These are phyloP conservation scores for Perizoma flavofasciatum DNA, from an alignment of 2,888 invertebrate species.

Conservation along the genomic window DNA sequence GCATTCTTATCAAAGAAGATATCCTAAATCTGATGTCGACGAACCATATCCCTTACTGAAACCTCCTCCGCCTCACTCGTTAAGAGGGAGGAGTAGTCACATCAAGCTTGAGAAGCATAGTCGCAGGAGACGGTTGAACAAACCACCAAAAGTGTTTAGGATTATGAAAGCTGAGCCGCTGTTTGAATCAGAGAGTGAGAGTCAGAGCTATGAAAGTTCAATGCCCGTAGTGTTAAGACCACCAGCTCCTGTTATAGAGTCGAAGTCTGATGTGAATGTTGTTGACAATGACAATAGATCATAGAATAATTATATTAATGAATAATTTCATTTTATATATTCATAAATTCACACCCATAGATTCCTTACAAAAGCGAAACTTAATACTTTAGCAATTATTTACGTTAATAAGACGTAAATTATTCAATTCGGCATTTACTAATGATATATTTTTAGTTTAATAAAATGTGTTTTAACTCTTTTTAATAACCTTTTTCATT, in stretches of 20 bases:
- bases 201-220: conserved; percentile 50
- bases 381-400: too few relatives aligned
- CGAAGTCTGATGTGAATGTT: conserved; percentile 49
- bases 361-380: neutral
- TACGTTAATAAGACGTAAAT: conserved; percentile 16
- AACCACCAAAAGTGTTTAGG: conserved; percentile 57
- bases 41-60: conserved; percentile 76
- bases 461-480: neutral
- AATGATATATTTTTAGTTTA: conserved; percentile 29
- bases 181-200: conserved; percentile 61
- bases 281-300: conserved; percentile 27
- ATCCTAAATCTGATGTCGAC: conserved; percentile 60
- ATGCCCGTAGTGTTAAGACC: conserved; percentile 62
- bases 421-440: conserved; percentile 39
- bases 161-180: conserved; percentile 66
- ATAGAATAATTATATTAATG: conserved; percentile 6
- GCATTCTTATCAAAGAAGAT: conserved; percentile 60
- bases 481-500: too few relatives aligned
- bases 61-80: conserved; percentile 67
- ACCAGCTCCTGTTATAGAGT: conserved; percentile 58
- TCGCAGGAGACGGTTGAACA: conserved; percentile 61
- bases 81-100: conserved; percentile 51
- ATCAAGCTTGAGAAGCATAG: conserved; percentile 58
- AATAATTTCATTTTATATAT: conserved; percentile 4
- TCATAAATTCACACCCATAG: neutral